These are phyloP conservation scores for Mungos mungo DNA, from an alignment of 2,113 vertebrate genomes.

Conservation along the genomic window DNA sequence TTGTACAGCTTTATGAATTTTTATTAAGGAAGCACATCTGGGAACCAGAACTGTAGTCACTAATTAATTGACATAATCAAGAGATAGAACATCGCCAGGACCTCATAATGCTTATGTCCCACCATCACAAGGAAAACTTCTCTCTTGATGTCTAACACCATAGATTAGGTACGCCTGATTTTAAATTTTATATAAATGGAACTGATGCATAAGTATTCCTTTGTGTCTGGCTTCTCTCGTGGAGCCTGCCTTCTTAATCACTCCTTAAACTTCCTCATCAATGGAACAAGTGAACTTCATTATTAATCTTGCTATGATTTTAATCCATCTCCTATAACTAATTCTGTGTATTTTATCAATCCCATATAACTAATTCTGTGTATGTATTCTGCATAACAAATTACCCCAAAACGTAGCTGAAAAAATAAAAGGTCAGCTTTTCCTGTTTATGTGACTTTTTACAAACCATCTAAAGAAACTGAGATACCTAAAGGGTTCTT, in stretches of 20 bases:
- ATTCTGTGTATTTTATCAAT: not conserved
- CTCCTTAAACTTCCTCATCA: not conserved
- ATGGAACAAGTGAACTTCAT: not conserved
- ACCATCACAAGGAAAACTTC: not conserved
- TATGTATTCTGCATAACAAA: not conserved
- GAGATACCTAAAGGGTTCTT: not conserved
- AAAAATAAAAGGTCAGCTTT: not conserved
- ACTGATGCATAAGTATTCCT: not conserved
- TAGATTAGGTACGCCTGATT: not conserved
- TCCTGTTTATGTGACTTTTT: not conserved
- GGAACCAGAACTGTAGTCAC: not conserved
- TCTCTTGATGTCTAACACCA: not conserved
- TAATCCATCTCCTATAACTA: not conserved
- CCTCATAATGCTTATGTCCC: not conserved
- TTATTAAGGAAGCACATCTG: not conserved
- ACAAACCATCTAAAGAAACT: not conserved
- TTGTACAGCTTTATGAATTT: not conserved
- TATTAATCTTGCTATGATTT: not conserved
- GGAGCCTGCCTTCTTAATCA: not conserved
- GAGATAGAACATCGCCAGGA: not conserved
- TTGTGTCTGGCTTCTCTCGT: not conserved
- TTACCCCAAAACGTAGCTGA: not conserved
- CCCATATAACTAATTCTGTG: not conserved
- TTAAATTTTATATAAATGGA: not conserved
- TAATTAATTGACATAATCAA: not conserved